phyloP scores from a whole-genome alignment of 1,140 invertebrate genomes.

The Diachasma alloeum region DNA sequence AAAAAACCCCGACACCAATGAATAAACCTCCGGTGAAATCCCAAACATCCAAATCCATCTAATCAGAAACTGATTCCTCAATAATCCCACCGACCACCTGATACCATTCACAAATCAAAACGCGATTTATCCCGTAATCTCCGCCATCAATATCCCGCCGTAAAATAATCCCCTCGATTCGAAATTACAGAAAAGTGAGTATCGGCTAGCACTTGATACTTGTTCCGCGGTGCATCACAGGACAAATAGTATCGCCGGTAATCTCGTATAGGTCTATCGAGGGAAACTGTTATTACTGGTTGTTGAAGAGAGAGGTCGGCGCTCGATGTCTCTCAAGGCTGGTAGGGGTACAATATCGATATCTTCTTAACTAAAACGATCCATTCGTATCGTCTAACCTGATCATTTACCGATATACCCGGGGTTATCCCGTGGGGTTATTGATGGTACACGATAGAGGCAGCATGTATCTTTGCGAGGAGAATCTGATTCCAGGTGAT shows the following conservation, averaged over 20 bases:
- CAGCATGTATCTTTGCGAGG: not conserved
- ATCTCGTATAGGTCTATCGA: not conserved
- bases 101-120: no score
- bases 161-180: not conserved
- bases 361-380: conserved; percentile 23
- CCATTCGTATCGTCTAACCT: conserved; percentile 19
- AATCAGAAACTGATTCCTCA: no score
- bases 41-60: no score
- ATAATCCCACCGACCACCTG: no score
- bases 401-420: not conserved
- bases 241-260: not conserved
- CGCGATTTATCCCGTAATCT: no score
- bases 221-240: not conserved
- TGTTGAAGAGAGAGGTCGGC: not conserved
- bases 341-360: conserved; percentile 12
- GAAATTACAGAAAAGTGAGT: not conserved
- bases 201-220: not conserved
- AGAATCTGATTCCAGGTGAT: not conserved
- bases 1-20: no score
- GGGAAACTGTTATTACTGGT: not conserved
- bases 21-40: no score
- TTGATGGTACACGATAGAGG: conserved; percentile 8
- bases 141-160: not conserved
- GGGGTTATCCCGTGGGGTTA: conserved; percentile 13
- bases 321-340: conserved; percentile 1